phyloP scores from a whole-genome alignment of 2,888 invertebrate species.

The Synergus japonicus region DNA sequence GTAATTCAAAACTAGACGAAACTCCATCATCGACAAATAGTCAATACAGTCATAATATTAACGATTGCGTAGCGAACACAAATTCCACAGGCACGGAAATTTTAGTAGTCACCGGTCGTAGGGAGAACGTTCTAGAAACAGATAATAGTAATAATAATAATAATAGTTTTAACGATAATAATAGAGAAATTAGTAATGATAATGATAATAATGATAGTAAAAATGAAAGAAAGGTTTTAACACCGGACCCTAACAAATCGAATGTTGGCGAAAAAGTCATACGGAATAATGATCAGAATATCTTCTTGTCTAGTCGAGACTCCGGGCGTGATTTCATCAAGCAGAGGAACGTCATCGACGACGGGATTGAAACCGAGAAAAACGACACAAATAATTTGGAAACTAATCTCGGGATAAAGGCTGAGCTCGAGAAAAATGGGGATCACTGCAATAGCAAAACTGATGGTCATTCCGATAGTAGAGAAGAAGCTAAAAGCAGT shows the following conservation, averaged over 20 bases:
- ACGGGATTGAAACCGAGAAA: background rate
- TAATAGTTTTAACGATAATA: slow-evolving; percentile 14
- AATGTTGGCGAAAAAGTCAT: slow-evolving; percentile 16
- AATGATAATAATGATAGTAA: background rate
- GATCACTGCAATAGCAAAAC: background rate
- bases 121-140: slow-evolving; percentile 52
- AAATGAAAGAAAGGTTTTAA: slow-evolving; percentile 23
- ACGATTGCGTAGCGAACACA: slow-evolving; percentile 48
- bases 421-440: background rate
- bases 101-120: slow-evolving; percentile 42
- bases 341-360: slow-evolving; percentile 4
- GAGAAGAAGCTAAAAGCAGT: background rate
- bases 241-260: background rate
- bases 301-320: slow-evolving; percentile 41
- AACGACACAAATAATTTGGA: background rate
- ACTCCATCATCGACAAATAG: slow-evolving; percentile 37
- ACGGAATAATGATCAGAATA: slow-evolving; percentile 41
- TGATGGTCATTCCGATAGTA: slow-evolving; percentile 1
- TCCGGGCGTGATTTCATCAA: slow-evolving; percentile 25
- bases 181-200: background rate
- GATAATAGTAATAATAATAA: slow-evolving; percentile 39
- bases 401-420: background rate
- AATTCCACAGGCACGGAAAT: slow-evolving; percentile 47
- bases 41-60: slow-evolving; percentile 30
- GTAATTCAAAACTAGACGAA: slow-evolving; percentile 61